phyloP scores from a whole-genome alignment of 2,113 vertebrate species.

The Tupaia tana region DNA sequence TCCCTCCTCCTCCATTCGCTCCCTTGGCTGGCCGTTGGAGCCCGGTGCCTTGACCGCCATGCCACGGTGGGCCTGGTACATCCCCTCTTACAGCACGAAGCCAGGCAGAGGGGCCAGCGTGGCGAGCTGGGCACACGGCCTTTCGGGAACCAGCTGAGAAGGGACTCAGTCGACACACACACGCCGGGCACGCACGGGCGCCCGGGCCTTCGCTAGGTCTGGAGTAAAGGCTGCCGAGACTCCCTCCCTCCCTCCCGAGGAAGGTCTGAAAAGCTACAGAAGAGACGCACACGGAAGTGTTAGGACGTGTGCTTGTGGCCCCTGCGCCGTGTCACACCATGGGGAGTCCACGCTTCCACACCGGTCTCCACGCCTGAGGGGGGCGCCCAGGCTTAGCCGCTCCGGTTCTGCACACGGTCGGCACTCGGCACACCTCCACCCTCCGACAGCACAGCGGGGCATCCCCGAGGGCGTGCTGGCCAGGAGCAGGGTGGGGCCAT shows the following conservation, averaged over 20 bases:
- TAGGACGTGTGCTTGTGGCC: neutral
- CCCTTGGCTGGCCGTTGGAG: too few relatives aligned
- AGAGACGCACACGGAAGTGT: neutral
- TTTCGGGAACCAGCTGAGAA: neutral
- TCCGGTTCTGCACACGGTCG: neutral
- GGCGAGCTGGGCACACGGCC: neutral
- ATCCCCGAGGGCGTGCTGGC: too few relatives aligned
- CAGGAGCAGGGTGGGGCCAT: too few relatives aligned
- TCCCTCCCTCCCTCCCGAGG: neutral
- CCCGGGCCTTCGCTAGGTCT: neutral
- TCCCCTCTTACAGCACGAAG: too few relatives aligned
- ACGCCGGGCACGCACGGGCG: neutral
- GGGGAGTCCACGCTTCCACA: neutral
- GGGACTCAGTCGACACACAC: neutral
- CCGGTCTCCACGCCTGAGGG: neutral
- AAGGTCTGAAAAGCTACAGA: conserved; percentile 3
- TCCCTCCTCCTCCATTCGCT: too few relatives aligned
- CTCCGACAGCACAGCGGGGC: too few relatives aligned
- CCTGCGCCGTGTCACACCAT: neutral
- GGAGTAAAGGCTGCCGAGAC: neutral
- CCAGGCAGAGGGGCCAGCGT: too few relatives aligned
- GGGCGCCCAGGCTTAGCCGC: neutral
- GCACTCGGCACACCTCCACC: rapidly evolving
- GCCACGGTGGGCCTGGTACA: too few relatives aligned
- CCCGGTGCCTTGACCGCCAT: too few relatives aligned